Evolutionary conservation across 2,888 invertebrate species (phyloP).

Genomic region (Formica aserva): DNA sequence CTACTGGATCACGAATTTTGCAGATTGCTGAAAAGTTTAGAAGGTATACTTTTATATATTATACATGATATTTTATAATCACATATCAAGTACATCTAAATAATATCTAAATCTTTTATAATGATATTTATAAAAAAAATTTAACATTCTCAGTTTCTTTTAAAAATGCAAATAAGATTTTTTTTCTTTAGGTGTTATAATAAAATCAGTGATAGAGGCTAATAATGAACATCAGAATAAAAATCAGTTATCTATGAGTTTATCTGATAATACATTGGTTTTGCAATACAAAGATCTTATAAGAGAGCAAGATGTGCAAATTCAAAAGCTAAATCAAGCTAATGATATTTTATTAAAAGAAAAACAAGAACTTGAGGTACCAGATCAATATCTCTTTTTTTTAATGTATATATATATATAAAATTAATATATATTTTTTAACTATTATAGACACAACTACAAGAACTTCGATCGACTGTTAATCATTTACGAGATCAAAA

Average conservation of each 20-base stretch:
- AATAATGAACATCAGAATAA: constrained; percentile 75
- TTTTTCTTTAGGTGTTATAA: constrained; percentile 85
- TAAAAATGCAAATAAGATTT: constrained; percentile 13
- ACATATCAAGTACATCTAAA: not conserved
- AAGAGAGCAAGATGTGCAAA: constrained; percentile 93
- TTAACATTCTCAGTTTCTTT: not conserved
- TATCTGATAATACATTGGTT: constrained; percentile 85
- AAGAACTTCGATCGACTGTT: constrained; percentile 90
- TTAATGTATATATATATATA: not conserved
- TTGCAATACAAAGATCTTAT: constrained; percentile 96
- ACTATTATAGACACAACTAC: constrained; percentile 85
- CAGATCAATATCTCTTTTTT: constrained; percentile 27
- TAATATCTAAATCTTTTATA: not conserved
- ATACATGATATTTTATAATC: not conserved
- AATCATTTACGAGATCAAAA: constrained; percentile 95
- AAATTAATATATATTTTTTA: constrained; percentile 2
- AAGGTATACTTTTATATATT: constrained; percentile 86
- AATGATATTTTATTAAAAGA: constrained; percentile 77
- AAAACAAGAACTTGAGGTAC: constrained; percentile 80
- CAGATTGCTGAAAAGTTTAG: constrained; percentile 93
- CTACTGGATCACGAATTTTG: constrained; percentile 98
- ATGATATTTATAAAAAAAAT: not conserved
- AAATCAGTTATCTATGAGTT: constrained; percentile 75
- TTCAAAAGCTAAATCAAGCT: constrained; percentile 86
- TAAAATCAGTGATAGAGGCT: constrained; percentile 86